Evolutionary conservation across 2,888 invertebrate species (phyloP).

Genomic region (Tyria jacobaeae): DNA sequence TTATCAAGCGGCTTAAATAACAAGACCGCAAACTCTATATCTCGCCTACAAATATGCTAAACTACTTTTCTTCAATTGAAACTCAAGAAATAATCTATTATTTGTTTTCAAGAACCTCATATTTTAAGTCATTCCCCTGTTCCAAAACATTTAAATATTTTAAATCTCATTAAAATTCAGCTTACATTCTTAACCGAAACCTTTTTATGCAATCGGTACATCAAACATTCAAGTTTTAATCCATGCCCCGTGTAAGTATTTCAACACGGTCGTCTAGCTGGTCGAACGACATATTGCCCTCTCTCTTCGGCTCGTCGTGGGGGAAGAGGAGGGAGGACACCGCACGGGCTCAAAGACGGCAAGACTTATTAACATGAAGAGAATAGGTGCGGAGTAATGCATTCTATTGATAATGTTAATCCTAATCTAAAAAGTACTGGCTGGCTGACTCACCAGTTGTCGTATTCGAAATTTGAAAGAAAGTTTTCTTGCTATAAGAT

Average conservation of each 20-base stretch:
- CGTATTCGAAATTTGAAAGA: conserved; percentile 24
- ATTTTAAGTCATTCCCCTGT: background rate
- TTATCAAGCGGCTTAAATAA: too few relatives aligned
- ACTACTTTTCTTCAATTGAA: background rate
- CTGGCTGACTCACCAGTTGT: conserved; percentile 37
- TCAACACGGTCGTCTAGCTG: conserved; percentile 74
- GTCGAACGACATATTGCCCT: conserved; percentile 51
- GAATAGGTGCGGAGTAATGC: conserved; percentile 65
- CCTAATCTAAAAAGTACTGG: conserved; percentile 47
- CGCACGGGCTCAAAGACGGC: conserved; percentile 52
- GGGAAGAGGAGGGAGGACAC: conserved; percentile 45
- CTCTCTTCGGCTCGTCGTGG: conserved; percentile 43
- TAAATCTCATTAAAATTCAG: conserved; percentile 16
- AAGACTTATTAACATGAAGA: conserved; percentile 63
- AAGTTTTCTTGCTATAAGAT: conserved; percentile 4
- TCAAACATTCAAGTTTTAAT: conserved; percentile 77
- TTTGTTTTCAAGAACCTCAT: background rate
- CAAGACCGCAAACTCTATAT: too few relatives aligned
- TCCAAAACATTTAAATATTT: background rate
- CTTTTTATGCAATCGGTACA: conserved; percentile 66
- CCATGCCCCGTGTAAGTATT: conserved; percentile 81
- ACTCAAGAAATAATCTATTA: background rate
- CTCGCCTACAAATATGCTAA: too few relatives aligned
- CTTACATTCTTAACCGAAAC: conserved; percentile 33
- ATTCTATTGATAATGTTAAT: conserved; percentile 56